phyloP scores from a whole-genome alignment of 2,797 vertebrate species.

The Varecia variegata region DNA sequence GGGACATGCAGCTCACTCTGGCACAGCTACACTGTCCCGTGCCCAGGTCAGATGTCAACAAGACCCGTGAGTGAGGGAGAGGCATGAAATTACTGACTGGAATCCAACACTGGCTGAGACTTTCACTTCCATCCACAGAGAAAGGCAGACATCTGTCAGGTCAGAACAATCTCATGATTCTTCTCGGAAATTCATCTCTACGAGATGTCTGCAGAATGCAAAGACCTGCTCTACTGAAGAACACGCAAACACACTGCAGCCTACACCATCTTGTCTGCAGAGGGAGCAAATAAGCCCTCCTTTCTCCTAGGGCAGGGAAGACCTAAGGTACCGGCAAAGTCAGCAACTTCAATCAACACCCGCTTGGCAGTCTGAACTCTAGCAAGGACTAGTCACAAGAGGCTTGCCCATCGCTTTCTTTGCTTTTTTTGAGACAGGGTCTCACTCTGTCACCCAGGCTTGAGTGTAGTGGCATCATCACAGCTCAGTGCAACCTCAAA shows the following conservation, averaged over 20 bases:
- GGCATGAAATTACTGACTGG: not conserved
- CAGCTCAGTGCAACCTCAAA: not conserved
- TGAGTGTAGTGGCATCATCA: not conserved
- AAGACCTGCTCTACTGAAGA: fast-evolving
- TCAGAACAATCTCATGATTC: fast-evolving
- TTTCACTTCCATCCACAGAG: not conserved
- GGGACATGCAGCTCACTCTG: fast-evolving
- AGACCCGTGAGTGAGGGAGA: fast-evolving
- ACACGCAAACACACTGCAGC: fast-evolving
- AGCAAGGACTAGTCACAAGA: fast-evolving
- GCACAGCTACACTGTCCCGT: fast-evolving
- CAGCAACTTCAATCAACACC: fast-evolving
- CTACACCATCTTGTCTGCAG: fast-evolving
- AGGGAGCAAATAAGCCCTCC: too few relatives aligned
- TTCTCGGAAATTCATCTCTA: fast-evolving
- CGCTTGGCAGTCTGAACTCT: fast-evolving
- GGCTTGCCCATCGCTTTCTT: not conserved
- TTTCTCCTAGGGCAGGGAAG: not conserved
- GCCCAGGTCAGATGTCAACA: not conserved
- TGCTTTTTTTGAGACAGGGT: not conserved
- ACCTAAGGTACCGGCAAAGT: fast-evolving
- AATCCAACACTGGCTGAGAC: fast-evolving
- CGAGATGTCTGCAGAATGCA: fast-evolving
- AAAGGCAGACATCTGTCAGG: fast-evolving
- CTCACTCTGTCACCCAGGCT: not conserved